Evolutionary conservation across 2,113 vertebrate genomes (phyloP).

Genomic region (Grammomys dolichurus): DNA sequence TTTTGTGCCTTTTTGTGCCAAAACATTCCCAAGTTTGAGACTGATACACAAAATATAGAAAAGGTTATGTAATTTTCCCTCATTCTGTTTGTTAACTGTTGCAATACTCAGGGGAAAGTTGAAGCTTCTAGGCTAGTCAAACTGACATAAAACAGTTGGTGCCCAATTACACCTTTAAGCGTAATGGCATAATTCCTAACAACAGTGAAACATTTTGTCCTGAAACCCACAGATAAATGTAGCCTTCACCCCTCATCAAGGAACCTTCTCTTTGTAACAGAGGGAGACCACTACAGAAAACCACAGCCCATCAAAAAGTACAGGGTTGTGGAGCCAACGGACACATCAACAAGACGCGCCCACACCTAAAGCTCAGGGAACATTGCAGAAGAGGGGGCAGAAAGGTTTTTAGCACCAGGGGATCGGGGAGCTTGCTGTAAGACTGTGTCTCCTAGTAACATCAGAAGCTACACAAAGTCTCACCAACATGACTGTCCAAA

Average conservation of each 20-base stretch:
- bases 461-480: neutral
- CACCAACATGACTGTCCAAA: neutral
- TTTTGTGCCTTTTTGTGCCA: neutral
- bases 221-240: neutral
- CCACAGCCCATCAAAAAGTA: neutral
- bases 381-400: neutral
- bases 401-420: neutral
- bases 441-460: neutral
- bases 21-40: slow-evolving; percentile 15
- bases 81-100: neutral
- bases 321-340: neutral
- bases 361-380: neutral
- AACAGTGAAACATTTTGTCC: neutral
- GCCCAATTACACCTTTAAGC: neutral
- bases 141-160: neutral
- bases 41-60: neutral
- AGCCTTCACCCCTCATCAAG: neutral
- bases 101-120: neutral
- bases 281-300: neutral
- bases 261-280: neutral
- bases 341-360: neutral
- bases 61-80: neutral
- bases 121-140: neutral
- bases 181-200: neutral
- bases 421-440: neutral